Evolutionary conservation across 2,113 vertebrate genomes (phyloP).

Genomic region (Microcebus tavaratra): DNA sequence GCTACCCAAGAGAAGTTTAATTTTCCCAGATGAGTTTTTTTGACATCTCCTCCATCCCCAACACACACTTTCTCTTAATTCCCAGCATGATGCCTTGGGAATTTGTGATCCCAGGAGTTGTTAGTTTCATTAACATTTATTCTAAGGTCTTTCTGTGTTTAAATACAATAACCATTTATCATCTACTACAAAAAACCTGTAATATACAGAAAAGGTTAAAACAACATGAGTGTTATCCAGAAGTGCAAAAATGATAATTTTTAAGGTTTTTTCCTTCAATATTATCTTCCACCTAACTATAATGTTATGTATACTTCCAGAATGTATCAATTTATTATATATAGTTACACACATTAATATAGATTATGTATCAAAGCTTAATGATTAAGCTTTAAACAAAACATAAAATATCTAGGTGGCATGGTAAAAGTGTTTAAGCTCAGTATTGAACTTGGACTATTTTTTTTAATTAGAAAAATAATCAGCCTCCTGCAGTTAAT

Average conservation of each 20-base stretch:
- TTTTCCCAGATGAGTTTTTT: neutral
- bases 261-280: neutral
- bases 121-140: neutral
- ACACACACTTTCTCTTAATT: neutral
- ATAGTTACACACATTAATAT: neutral
- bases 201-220: neutral
- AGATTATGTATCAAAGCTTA: neutral
- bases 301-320: neutral
- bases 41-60: neutral
- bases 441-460: neutral
- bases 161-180: neutral
- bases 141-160: neutral
- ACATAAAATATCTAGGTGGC: neutral
- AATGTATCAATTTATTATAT: neutral
- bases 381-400: neutral
- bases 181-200: neutral
- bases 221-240: neutral
- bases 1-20: neutral
- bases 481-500: neutral
- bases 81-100: neutral
- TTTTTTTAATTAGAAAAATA: conserved; percentile 3
- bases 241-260: neutral
- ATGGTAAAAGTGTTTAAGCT: neutral
- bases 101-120: neutral
- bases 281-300: neutral